phyloP scores from a whole-genome alignment of 2,113 vertebrate genomes.

The Hyperopisus bebe region DNA sequence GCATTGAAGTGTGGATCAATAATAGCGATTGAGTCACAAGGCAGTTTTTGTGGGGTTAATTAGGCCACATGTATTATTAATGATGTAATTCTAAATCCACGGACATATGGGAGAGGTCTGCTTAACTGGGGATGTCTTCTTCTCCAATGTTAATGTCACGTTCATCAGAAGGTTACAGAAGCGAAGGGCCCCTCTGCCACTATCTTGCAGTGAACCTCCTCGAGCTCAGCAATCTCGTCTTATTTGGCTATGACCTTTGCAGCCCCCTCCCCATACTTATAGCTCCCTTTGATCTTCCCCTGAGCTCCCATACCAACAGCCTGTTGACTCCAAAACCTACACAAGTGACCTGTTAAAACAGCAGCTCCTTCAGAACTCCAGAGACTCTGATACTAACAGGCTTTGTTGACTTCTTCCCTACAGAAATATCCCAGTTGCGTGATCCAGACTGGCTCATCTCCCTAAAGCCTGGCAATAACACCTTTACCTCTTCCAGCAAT shows the following conservation, averaged over 20 bases:
- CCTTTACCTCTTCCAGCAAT: not conserved
- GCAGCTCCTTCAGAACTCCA: not conserved
- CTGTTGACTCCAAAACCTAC: not conserved
- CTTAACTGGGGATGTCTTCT: not conserved
- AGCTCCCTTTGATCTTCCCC: not conserved
- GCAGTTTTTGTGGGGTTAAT: not conserved
- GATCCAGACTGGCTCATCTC: not conserved
- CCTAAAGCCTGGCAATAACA: not conserved
- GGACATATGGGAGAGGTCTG: not conserved
- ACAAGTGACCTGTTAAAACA: not conserved
- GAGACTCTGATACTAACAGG: not conserved
- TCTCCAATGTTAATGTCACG: not conserved
- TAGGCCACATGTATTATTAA: conserved; percentile 2
- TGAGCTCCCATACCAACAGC: not conserved
- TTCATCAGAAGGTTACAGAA: not conserved
- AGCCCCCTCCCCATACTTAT: not conserved
- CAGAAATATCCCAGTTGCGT: not conserved
- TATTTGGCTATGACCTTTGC: not conserved
- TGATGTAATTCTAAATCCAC: not conserved
- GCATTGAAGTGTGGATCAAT: not conserved
- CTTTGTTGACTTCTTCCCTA: not conserved
- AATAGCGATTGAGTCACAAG: not conserved
- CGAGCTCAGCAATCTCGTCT: not conserved
- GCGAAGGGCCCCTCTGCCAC: not conserved
- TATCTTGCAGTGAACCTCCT: not conserved